A percentile compares a stretch with the other conserved stretches of the same genome.
Conservation (phyloP, 2,888 invertebrate genomes). For the Lasioglossum morio region DNA sequence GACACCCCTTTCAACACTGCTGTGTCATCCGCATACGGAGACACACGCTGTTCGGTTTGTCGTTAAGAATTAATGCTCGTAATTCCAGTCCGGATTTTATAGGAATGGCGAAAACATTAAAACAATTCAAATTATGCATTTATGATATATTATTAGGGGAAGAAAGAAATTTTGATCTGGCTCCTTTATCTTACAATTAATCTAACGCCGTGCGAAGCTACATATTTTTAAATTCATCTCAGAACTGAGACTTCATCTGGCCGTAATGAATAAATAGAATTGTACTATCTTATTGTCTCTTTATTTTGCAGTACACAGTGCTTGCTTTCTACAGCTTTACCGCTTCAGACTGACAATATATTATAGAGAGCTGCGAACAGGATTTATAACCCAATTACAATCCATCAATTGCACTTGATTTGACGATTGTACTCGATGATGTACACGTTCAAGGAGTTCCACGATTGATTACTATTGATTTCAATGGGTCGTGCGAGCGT, state of each 20-base stretch:
- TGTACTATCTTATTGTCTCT: neutral
- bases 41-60: neutral
- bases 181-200: too few relatives aligned
- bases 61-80: neutral
- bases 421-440: neutral
- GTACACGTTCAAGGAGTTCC: neutral
- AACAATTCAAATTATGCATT: too few relatives aligned
- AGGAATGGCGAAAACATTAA: too few relatives aligned
- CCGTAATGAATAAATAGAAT: neutral
- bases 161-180: too few relatives aligned
- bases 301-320: neutral
- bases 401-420: slow-evolving; percentile 5
- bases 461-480: neutral
- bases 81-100: neutral
- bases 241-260: neutral
- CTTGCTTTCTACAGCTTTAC: neutral
- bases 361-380: neutral
- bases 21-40: neutral
- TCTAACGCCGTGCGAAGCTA: neutral
- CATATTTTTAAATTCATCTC: too few relatives aligned
- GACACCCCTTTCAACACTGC: slow-evolving; percentile 2
- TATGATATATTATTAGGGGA: too few relatives aligned
- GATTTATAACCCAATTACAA: slow-evolving; percentile 4
- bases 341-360: neutral
- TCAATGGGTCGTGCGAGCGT: neutral